Conservation (phyloP, 2,113 vertebrate genomes). For the Rhagologus leucostigma region DNA sequence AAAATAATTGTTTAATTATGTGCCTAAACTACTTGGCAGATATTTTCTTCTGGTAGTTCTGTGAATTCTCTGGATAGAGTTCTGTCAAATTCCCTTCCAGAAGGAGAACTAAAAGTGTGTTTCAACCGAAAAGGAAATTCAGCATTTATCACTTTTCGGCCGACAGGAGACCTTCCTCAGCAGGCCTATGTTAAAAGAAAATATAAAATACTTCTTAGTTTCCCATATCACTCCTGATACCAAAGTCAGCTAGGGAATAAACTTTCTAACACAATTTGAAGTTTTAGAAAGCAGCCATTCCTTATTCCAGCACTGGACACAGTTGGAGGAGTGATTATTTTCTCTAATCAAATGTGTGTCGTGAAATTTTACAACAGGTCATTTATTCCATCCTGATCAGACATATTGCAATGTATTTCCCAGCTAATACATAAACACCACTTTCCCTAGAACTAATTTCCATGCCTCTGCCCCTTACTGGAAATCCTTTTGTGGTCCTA, state of each 20-base stretch:
- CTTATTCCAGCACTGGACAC: not conserved
- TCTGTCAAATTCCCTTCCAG: not conserved
- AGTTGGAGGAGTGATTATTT: not conserved
- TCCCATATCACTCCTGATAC: not conserved
- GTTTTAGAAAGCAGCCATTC: not conserved
- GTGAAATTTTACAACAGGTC: not conserved
- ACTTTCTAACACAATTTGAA: not conserved
- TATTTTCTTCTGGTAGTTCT: not conserved
- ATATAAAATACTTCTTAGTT: not conserved
- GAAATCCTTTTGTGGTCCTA: not conserved
- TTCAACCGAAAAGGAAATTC: not conserved
- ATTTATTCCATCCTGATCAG: not conserved
- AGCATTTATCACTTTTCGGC: not conserved
- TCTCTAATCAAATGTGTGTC: not conserved
- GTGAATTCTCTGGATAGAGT: not conserved
- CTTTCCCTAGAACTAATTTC: not conserved
- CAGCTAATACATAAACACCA: not conserved
- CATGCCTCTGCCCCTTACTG: not conserved
- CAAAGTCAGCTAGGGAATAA: not conserved
- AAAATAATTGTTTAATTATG: not conserved
- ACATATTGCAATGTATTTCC: not conserved
- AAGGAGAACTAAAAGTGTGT: not conserved
- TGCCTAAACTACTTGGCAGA: not conserved
- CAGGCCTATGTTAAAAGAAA: not conserved
- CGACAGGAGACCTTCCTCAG: not conserved